Percentiles rank a stretch among this genome's conserved stretches.
These are phyloP conservation scores for Eristalis arbustorum DNA, from an alignment of 2,888 invertebrate species.

Conservation along the genomic window DNA sequence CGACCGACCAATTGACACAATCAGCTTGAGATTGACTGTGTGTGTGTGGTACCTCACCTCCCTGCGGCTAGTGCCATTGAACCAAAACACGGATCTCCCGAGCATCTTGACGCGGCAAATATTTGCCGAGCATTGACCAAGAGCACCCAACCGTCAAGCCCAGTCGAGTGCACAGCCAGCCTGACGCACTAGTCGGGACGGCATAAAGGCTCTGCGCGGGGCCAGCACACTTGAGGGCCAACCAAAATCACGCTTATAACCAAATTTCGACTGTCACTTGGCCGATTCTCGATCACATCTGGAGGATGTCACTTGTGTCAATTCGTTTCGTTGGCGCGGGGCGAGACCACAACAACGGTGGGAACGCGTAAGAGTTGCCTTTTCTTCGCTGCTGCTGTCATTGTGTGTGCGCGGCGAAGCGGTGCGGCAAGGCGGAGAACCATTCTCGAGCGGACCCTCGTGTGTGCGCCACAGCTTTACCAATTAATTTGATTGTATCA, in stretches of 20 bases:
- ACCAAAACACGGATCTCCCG: slow-evolving; percentile 27
- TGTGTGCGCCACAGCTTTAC: slow-evolving; percentile 13
- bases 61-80: slow-evolving; percentile 20
- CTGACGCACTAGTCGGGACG: background rate
- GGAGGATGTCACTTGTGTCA: slow-evolving; percentile 50
- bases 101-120: slow-evolving; percentile 11
- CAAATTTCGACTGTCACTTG: slow-evolving; percentile 42
- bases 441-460: slow-evolving; percentile 20
- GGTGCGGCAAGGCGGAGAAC: background rate
- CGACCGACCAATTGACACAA: slow-evolving; percentile 4
- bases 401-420: background rate
- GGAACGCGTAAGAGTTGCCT: slow-evolving; percentile 2
- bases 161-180: slow-evolving; percentile 1
- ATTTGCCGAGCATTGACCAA: slow-evolving; percentile 37
- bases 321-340: slow-evolving; percentile 5
- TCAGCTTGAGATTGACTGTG: background rate
- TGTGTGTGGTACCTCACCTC: background rate
- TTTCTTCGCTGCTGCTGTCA: background rate
- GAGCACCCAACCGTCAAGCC: background rate
- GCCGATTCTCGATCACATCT: slow-evolving; percentile 38
- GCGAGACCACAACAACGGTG: background rate
- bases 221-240: background rate
- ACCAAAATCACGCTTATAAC: slow-evolving; percentile 46
- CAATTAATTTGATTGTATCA: slow-evolving; percentile 59
- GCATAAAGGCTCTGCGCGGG: slow-evolving; percentile 3